Percentiles rank a stretch among this genome's conserved stretches.
Conservation (phyloP, 2,888 invertebrate genomes). For the Capitulum mitella region DNA sequence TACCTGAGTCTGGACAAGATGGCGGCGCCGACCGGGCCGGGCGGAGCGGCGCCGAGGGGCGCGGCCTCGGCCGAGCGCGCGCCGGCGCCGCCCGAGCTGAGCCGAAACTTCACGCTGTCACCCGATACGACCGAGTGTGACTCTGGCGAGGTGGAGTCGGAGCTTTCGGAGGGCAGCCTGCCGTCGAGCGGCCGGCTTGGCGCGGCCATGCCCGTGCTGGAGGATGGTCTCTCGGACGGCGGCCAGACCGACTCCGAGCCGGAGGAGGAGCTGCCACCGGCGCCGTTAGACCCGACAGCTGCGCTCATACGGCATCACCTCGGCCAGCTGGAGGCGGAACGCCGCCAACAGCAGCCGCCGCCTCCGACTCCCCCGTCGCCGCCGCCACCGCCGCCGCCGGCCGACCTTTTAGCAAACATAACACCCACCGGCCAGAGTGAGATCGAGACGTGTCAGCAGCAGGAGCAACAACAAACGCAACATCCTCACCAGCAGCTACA, state of each 20-base stretch:
- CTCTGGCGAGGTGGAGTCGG: slow-evolving; percentile 78
- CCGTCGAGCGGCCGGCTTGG: slow-evolving; percentile 39
- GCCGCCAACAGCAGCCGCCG: background rate
- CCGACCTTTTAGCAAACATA: too few relatives aligned
- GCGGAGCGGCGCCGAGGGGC: too few relatives aligned
- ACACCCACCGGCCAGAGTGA: background rate
- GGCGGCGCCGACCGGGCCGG: too few relatives aligned
- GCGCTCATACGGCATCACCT: slow-evolving; percentile 10
- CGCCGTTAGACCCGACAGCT: background rate
- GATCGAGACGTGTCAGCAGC: background rate
- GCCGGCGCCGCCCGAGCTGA: background rate
- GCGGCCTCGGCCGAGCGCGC: background rate
- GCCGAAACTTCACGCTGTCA: slow-evolving; percentile 75
- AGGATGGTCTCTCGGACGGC: slow-evolving; percentile 36
- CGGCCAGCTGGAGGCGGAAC: slow-evolving; percentile 3
- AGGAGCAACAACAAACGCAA: background rate
- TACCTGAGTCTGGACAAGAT: too few relatives aligned
- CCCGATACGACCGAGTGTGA: slow-evolving; percentile 90
- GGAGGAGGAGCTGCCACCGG: background rate
- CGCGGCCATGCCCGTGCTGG: slow-evolving; percentile 35
- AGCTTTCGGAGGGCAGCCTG: slow-evolving; percentile 55
- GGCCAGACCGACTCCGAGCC: background rate
- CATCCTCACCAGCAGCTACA: slow-evolving; percentile 30
- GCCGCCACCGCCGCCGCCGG: slow-evolving; percentile 17
- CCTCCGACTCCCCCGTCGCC: background rate